A percentile compares a stretch with the other conserved stretches of the same genome.
These are phyloP conservation scores for Phyllostomus discolor DNA, from an alignment of 2,113 vertebrate genomes.

Conservation along the genomic window DNA sequence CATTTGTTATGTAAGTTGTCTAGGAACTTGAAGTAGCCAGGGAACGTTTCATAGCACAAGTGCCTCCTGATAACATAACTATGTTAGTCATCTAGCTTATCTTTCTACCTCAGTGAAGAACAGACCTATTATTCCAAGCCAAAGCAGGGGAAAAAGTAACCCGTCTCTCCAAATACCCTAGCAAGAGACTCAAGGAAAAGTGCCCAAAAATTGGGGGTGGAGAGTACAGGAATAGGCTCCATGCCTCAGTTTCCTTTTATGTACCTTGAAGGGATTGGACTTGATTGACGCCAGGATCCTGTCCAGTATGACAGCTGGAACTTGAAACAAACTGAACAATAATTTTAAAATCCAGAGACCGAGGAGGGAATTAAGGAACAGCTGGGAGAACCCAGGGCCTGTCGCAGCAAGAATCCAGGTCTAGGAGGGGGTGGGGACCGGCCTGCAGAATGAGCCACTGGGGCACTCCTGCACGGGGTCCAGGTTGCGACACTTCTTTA, in stretches of 20 bases:
- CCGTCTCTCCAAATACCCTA: not conserved
- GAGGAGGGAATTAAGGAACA: not conserved
- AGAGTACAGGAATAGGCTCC: not conserved
- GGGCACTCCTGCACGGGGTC: not conserved
- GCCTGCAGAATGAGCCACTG: not conserved
- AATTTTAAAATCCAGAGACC: not conserved
- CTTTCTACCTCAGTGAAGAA: not conserved
- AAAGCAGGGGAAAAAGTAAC: not conserved
- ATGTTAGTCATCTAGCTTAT: not conserved
- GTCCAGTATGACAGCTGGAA: not conserved
- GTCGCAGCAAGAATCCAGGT: not conserved
- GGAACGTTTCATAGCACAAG: not conserved
- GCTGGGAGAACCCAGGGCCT: not conserved
- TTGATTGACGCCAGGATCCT: not conserved
- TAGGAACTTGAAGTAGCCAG: not conserved
- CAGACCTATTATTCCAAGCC: not conserved
- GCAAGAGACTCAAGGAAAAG: not conserved
- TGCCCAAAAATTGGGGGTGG: not conserved
- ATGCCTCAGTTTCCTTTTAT: not conserved
- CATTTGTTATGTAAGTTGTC: not conserved
- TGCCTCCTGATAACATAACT: not conserved
- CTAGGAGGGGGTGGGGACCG: rapidly evolving
- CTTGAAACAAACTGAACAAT: not conserved
- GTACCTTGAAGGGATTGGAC: not conserved
- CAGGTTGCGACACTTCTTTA: not conserved